These are phyloP conservation scores for Squalus acanthias DNA, from an alignment of 2,797 vertebrate genomes.

Conservation along the genomic window DNA sequence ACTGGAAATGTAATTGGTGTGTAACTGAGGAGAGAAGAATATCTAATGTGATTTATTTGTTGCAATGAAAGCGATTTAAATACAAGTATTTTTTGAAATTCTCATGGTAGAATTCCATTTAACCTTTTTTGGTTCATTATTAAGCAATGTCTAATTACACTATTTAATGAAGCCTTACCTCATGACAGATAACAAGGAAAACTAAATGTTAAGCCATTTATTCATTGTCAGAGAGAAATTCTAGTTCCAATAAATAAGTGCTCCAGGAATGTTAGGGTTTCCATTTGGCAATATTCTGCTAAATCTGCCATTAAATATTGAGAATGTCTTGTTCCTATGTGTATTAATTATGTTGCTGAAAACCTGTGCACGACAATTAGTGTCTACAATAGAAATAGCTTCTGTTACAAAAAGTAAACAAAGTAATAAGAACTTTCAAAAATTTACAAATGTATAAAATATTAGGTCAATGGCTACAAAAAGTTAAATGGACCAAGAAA, in stretches of 20 bases:
- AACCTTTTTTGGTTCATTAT: background rate
- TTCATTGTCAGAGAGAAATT: slow-evolving; percentile 3
- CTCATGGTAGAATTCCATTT: background rate
- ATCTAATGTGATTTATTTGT: background rate
- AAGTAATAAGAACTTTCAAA: slow-evolving; percentile 34
- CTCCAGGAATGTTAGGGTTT: slow-evolving; percentile 10
- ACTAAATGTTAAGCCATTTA: background rate
- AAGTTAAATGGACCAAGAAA: slow-evolving; percentile 8
- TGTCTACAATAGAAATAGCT: slow-evolving; percentile 31
- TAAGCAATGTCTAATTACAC: background rate
- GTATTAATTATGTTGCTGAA: slow-evolving; percentile 2
- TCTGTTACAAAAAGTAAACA: slow-evolving; percentile 35
- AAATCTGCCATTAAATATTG: background rate
- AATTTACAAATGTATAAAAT: slow-evolving; percentile 36
- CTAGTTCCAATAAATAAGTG: background rate
- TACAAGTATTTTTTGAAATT: background rate
- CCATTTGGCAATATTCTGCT: background rate
- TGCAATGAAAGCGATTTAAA: background rate
- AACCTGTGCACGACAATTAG: background rate
- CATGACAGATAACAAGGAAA: background rate
- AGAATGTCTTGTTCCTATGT: slow-evolving; percentile 15
- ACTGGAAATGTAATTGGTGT: slow-evolving; percentile 23
- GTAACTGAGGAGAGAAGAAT: background rate
- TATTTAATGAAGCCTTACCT: slow-evolving; percentile 7
- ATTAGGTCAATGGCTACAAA: slow-evolving; percentile 28